These are phyloP conservation scores for Peromyscus nudipes DNA, from an alignment of 2,797 vertebrate genomes.

Conservation along the genomic window DNA sequence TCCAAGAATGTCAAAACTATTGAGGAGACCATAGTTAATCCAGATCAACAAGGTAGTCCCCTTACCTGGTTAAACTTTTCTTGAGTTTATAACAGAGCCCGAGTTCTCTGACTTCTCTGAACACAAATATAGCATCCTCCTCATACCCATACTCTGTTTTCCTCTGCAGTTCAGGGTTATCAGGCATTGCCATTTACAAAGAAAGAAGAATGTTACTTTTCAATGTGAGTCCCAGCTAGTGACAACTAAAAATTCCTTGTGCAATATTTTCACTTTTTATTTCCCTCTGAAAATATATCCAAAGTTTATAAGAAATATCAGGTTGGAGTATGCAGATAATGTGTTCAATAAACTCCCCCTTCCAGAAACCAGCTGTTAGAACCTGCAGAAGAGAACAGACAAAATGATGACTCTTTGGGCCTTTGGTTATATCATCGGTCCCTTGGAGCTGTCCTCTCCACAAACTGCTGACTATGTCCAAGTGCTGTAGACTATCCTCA, in stretches of 20 bases:
- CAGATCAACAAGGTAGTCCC: not conserved
- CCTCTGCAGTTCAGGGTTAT: not conserved
- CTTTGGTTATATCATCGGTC: conserved; percentile 21
- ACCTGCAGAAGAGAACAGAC: conserved; percentile 75
- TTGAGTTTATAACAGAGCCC: not conserved
- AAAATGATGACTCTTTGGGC: conserved; percentile 71
- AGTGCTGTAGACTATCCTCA: not conserved
- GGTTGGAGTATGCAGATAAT: conserved; percentile 79
- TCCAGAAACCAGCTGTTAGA: conserved; percentile 79
- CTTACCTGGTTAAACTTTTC: not conserved
- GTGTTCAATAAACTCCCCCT: conserved; percentile 78
- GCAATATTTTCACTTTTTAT: conserved; percentile 62
- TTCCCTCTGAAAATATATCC: conserved; percentile 73
- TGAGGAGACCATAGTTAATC: not conserved
- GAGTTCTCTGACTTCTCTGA: not conserved
- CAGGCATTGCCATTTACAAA: not conserved
- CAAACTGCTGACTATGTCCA: conserved; percentile 9
- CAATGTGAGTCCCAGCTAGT: not conserved
- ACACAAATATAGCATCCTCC: not conserved
- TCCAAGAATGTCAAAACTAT: not conserved
- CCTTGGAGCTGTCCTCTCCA: not conserved
- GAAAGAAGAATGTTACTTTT: not conserved
- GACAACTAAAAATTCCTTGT: conserved; percentile 1
- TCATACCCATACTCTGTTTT: not conserved
- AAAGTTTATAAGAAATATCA: conserved; percentile 82